These are phyloP conservation scores for Tenthredo notha DNA, from an alignment of 2,888 invertebrate species.

Conservation along the genomic window DNA sequence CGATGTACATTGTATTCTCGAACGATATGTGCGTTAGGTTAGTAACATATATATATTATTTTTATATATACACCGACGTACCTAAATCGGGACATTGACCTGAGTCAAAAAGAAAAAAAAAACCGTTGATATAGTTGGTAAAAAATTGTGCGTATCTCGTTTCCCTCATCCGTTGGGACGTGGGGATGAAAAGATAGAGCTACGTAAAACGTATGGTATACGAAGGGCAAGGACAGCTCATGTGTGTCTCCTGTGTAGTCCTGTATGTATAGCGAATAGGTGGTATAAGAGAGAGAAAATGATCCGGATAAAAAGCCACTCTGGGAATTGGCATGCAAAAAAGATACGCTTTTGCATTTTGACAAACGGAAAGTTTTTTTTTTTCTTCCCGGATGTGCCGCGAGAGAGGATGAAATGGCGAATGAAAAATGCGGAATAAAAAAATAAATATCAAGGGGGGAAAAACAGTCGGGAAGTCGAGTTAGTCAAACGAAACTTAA, in stretches of 20 bases:
- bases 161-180: slow-evolving; percentile 5
- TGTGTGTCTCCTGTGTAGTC: background rate
- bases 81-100: slow-evolving; percentile 6
- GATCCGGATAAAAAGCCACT: slow-evolving; percentile 50
- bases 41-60: background rate
- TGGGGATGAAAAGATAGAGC: background rate
- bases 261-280: background rate
- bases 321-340: slow-evolving; percentile 41
- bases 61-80: background rate
- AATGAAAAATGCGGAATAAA: background rate
- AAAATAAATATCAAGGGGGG: background rate
- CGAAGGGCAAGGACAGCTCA: background rate
- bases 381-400: background rate
- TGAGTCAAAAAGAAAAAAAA: no score
- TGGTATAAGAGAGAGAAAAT: slow-evolving; percentile 22
- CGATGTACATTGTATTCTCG: background rate
- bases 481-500: slow-evolving; percentile 5
- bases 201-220: no score
- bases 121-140: background rate
- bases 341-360: slow-evolving; percentile 33
- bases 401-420: background rate
- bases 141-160: background rate
- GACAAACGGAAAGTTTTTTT: slow-evolving; percentile 25
- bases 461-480: background rate
- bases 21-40: background rate